phyloP scores from a whole-genome alignment of 2,113 vertebrate genomes.

The Dasypus novemcinctus region DNA sequence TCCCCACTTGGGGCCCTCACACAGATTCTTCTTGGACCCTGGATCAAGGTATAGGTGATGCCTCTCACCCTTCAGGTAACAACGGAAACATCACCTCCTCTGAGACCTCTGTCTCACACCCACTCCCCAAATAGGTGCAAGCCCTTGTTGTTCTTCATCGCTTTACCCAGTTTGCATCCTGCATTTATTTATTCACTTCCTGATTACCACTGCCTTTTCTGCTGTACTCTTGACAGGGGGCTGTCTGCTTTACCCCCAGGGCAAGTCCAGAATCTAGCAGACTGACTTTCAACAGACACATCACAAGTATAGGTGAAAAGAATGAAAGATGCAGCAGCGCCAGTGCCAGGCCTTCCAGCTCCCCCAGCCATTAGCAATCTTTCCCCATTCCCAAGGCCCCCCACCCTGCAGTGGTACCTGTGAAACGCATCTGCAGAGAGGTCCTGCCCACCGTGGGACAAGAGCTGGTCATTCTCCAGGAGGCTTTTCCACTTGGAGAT shows the following conservation, averaged over 20 bases:
- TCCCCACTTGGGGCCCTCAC: neutral
- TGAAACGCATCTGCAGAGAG: slow-evolving; percentile 95
- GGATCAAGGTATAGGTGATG: neutral
- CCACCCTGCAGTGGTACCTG: slow-evolving; percentile 78
- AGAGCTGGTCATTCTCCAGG: slow-evolving; percentile 90
- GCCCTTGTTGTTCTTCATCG: accelerated
- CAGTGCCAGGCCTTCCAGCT: accelerated
- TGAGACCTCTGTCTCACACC: no score
- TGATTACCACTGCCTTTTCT: no score
- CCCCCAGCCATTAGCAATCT: neutral
- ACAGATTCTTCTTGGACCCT: no score
- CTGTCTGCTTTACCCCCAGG: neutral
- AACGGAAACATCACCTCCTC: neutral
- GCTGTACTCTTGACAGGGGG: accelerated
- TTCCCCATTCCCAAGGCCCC: no score
- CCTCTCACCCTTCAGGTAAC: no score
- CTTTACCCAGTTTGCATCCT: accelerated
- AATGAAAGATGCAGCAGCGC: accelerated
- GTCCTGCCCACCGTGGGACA: slow-evolving; percentile 90
- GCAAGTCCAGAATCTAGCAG: neutral
- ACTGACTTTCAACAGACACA: accelerated
- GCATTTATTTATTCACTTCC: neutral
- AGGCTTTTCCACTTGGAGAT: slow-evolving; percentile 95
- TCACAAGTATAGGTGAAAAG: accelerated
- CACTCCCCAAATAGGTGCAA: accelerated